Evolutionary conservation across 2,113 vertebrate genomes (phyloP).

Genomic region (Spheniscus mendiculus): DNA sequence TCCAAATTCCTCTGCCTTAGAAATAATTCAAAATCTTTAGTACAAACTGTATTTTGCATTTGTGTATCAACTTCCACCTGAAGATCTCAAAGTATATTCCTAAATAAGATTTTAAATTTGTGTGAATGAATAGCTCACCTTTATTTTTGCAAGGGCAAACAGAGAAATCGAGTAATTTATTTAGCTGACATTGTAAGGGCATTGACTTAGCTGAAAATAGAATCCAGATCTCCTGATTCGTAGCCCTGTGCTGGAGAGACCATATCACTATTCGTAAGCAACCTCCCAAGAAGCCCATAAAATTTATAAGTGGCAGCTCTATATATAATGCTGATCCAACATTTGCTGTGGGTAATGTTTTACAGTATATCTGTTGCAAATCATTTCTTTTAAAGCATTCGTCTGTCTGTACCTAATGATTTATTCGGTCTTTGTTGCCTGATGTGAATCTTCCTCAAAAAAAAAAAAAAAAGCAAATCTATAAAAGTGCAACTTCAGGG

Average conservation of each 20-base stretch:
- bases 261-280: neutral
- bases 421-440: conserved; percentile 55
- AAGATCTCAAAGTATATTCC: neutral
- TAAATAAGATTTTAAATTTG: neutral
- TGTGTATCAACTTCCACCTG: neutral
- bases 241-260: neutral
- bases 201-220: conserved; percentile 41
- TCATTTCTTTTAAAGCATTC: conserved; percentile 40
- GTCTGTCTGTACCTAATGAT: conserved; percentile 38
- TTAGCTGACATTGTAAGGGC: conserved; percentile 6
- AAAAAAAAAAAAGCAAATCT: conserved; percentile 35
- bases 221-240: neutral
- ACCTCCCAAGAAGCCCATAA: conserved; percentile 66
- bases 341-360: conserved; percentile 53
- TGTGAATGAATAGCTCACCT: neutral
- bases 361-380: conserved; percentile 59
- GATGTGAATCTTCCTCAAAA: neutral
- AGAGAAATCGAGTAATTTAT: conserved; percentile 25
- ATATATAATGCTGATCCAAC: conserved; percentile 54
- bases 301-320: conserved; percentile 47
- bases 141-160: conserved; percentile 32
- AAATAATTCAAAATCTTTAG: neutral
- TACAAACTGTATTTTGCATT: neutral
- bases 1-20: neutral
- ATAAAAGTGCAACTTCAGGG: conserved; percentile 26